phyloP scores from a whole-genome alignment of 2,113 vertebrate genomes.

The Arenaria interpres region DNA sequence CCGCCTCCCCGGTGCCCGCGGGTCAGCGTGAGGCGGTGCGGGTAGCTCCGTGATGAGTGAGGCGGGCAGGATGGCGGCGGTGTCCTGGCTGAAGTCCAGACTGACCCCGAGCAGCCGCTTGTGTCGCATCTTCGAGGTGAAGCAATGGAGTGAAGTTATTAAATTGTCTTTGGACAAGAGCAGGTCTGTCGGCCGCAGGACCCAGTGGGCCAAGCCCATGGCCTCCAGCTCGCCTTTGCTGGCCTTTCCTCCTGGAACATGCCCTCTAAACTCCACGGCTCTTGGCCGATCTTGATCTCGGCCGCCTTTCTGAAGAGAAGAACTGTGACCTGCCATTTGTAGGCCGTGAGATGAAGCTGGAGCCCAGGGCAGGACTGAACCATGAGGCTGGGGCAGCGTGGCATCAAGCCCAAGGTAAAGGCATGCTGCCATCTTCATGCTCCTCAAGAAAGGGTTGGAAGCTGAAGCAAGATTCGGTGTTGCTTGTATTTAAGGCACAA shows the following conservation, averaged over 20 bases:
- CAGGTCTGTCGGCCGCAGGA: rapidly evolving
- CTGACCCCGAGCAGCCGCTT: not conserved
- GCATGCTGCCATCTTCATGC: rapidly evolving
- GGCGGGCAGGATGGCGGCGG: not conserved
- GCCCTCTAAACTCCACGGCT: rapidly evolving
- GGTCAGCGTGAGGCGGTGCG: not conserved
- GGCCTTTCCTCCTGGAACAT: rapidly evolving
- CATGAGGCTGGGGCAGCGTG: not conserved
- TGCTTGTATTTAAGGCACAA: rapidly evolving
- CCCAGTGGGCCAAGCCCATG: rapidly evolving
- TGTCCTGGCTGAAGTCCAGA: rapidly evolving
- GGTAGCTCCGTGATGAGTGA: not conserved
- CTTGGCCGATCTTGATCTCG: rapidly evolving
- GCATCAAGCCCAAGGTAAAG: rapidly evolving
- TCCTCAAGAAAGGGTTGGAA: rapidly evolving
- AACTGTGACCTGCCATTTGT: too few species aligned
- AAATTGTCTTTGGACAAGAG: not conserved
- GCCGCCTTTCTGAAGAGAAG: not conserved
- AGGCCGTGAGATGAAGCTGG: not conserved
- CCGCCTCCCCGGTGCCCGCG: not conserved
- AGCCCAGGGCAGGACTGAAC: not conserved
- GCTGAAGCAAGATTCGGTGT: rapidly evolving
- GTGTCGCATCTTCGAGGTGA: not conserved
- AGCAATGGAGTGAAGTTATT: not conserved
- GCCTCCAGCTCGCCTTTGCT: not conserved